Evolutionary conservation across 2,888 invertebrate genomes (phyloP).

Genomic region (Polydrusus tereticollis): DNA sequence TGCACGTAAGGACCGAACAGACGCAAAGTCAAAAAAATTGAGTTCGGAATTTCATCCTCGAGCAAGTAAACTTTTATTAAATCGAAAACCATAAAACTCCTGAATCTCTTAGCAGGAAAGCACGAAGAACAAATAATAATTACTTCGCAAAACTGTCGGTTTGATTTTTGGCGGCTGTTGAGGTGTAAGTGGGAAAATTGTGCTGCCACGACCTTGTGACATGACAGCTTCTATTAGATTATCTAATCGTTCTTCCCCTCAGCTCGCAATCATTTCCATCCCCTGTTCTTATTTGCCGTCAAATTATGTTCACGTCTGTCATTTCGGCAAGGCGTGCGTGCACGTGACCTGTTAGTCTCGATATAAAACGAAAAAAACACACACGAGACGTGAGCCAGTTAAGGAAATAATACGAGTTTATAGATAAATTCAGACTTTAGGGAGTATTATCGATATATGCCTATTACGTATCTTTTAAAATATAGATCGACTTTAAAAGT

Average conservation of each 20-base stretch:
- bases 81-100: too few relatives aligned
- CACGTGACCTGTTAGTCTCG: slow-evolving; percentile 60
- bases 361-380: slow-evolving; percentile 26
- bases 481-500: too few relatives aligned
- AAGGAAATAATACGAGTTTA: slow-evolving; percentile 1
- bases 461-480: too few relatives aligned
- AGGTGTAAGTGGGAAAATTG: slow-evolving; percentile 28
- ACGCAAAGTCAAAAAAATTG: too few relatives aligned
- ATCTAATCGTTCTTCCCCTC: slow-evolving; percentile 65
- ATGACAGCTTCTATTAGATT: slow-evolving; percentile 63
- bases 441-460: too few relatives aligned
- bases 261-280: slow-evolving; percentile 64
- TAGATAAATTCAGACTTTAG: neutral
- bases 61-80: too few relatives aligned
- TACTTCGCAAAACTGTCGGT: slow-evolving; percentile 7
- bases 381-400: slow-evolving; percentile 27
- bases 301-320: slow-evolving; percentile 68
- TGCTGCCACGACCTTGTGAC: slow-evolving; percentile 19
- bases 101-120: too few relatives aligned
- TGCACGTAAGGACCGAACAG: too few relatives aligned
- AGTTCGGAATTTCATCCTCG: too few relatives aligned
- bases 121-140: slow-evolving; percentile 15
- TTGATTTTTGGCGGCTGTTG: slow-evolving; percentile 17
- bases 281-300: slow-evolving; percentile 67
- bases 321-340: slow-evolving; percentile 64